Evolutionary conservation across 2,113 vertebrate genomes (phyloP).

Genomic region (Podarcis raffonei): DNA sequence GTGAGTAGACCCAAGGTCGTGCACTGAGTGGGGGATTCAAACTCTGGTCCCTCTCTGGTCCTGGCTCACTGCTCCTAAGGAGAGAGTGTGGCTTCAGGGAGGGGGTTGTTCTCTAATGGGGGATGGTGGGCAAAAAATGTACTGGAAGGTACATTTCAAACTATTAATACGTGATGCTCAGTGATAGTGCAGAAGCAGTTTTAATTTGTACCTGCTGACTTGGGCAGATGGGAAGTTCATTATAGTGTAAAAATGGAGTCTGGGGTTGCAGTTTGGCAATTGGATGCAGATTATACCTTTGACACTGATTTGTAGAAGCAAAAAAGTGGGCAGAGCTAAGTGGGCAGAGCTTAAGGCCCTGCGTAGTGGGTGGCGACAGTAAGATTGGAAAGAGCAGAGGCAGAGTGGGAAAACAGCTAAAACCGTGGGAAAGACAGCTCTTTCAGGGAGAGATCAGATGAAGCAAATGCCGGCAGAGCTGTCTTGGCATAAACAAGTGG

Average conservation of each 20-base stretch:
- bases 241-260: neutral
- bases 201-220: neutral
- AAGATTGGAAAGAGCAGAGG: neutral
- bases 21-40: no score
- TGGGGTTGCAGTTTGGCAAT: neutral
- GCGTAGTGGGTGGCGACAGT: neutral
- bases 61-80: no score
- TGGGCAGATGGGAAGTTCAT: neutral
- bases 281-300: neutral
- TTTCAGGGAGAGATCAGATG: neutral
- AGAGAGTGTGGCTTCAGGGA: neutral
- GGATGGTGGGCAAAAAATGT: neutral
- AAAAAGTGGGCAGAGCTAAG: neutral
- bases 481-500: neutral
- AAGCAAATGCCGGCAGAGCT: neutral
- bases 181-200: neutral
- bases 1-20: no score
- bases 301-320: neutral
- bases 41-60: no score
- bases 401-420: no score
- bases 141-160: accelerated
- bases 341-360: neutral
- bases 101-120: neutral
- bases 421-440: neutral
- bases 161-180: neutral